These are phyloP conservation scores for Lydus trimaculatus DNA, from an alignment of 2,888 invertebrate genomes.

Conservation along the genomic window DNA sequence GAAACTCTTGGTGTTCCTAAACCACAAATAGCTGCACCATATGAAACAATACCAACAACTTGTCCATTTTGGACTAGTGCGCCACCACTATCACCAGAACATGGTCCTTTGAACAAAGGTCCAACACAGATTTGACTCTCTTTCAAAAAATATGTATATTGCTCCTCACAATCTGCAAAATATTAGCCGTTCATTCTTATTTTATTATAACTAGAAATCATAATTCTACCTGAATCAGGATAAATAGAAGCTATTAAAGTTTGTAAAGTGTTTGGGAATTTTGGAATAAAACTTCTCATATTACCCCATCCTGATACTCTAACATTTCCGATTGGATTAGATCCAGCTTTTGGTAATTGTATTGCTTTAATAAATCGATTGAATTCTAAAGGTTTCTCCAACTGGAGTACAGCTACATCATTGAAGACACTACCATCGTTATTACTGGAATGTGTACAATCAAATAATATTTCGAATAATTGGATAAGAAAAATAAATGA, in stretches of 20 bases:
- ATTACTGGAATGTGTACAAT: too few relatives aligned
- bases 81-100: slow-evolving; percentile 67
- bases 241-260: slow-evolving; percentile 16
- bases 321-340: not conserved
- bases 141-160: slow-evolving; percentile 51
- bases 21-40: slow-evolving; percentile 66
- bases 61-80: slow-evolving; percentile 59
- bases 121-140: slow-evolving; percentile 56
- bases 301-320: slow-evolving; percentile 42
- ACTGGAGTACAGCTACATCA: slow-evolving; percentile 63
- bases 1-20: slow-evolving; percentile 52
- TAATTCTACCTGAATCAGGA: slow-evolving; percentile 10
- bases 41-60: slow-evolving; percentile 65
- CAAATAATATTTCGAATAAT: too few relatives aligned
- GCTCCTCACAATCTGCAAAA: slow-evolving; percentile 61
- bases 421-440: too few relatives aligned
- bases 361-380: slow-evolving; percentile 23
- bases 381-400: slow-evolving; percentile 51
- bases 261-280: slow-evolving; percentile 26
- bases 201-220: not conserved
- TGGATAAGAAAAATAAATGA: too few relatives aligned
- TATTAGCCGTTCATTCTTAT: slow-evolving; percentile 54
- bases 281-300: slow-evolving; percentile 52
- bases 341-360: not conserved
- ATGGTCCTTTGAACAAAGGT: slow-evolving; percentile 64